Evolutionary conservation across 2,888 invertebrate genomes (phyloP).

Genomic region (Cordilura impudica): DNA sequence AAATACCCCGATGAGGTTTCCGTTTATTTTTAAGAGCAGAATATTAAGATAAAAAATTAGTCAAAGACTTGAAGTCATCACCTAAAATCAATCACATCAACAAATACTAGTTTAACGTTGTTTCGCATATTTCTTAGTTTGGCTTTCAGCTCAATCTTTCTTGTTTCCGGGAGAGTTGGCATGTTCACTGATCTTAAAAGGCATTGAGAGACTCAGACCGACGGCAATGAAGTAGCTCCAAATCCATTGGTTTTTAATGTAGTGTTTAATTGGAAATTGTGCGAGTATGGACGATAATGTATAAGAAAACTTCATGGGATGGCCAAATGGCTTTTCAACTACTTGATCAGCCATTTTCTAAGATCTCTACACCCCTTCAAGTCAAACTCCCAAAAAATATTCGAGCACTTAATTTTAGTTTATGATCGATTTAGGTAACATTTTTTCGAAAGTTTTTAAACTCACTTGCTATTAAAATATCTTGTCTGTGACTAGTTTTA

Average conservation of each 20-base stretch:
- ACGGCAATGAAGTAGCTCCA: conserved; percentile 84
- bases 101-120: conserved; percentile 78
- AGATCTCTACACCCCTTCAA: conserved; percentile 4
- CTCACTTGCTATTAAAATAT: no score
- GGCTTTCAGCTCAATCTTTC: conserved; percentile 86
- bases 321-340: conserved; percentile 78
- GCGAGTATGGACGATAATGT: conserved; percentile 88
- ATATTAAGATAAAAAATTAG: conserved; percentile 23
- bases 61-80: neutral
- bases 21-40: conserved; percentile 46
- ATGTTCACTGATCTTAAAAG: conserved; percentile 86
- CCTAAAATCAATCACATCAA: no score
- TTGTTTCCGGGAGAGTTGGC: conserved; percentile 89
- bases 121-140: conserved; percentile 83
- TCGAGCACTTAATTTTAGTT: no score
- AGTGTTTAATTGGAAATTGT: conserved; percentile 88
- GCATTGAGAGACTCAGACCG: conserved; percentile 82
- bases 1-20: neutral
- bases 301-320: conserved; percentile 93
- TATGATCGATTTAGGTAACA: no score
- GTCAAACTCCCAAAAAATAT: no score
- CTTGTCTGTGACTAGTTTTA: no score
- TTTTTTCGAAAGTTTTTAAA: no score
- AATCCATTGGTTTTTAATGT: conserved; percentile 87
- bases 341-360: conserved; percentile 74